phyloP scores from a whole-genome alignment of 2,888 invertebrate genomes.

The Drosophila emarginata region DNA sequence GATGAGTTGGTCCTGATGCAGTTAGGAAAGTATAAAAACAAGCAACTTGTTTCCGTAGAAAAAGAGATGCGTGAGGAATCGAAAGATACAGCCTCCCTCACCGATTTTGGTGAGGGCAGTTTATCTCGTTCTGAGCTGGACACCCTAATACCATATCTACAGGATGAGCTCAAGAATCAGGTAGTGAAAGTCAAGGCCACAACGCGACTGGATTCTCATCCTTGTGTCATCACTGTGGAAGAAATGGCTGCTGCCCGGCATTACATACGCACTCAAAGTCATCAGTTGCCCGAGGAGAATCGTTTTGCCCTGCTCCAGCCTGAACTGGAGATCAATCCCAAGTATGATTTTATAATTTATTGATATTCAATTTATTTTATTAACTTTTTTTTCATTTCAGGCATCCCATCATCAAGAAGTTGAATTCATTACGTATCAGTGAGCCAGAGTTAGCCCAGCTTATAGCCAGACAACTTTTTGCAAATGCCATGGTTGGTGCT shows the following conservation, averaged over 20 bases:
- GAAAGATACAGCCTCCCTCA: conserved; percentile 84
- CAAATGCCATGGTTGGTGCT: conserved; percentile 97
- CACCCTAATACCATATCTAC: conserved; percentile 90
- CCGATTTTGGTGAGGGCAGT: conserved; percentile 86
- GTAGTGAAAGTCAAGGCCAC: conserved; percentile 93
- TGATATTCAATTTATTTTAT: not conserved
- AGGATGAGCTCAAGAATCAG: conserved; percentile 89
- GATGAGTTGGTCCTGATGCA: conserved; percentile 97
- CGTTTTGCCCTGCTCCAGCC: conserved; percentile 94
- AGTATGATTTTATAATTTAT: conserved; percentile 84
- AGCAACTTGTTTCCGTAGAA: conserved; percentile 93
- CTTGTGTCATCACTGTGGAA: conserved; percentile 96
- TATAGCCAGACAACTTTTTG: conserved; percentile 94
- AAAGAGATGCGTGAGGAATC: conserved; percentile 92
- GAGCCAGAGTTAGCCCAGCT: conserved; percentile 93
- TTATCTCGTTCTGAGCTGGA: conserved; percentile 90
- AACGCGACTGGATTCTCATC: conserved; percentile 92
- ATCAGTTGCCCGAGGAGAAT: conserved; percentile 91
- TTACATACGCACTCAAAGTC: conserved; percentile 94
- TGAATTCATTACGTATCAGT: conserved; percentile 88
- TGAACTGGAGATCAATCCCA: conserved; percentile 96
- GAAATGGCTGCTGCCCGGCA: conserved; percentile 99
- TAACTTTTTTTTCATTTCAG: conserved; percentile 82
- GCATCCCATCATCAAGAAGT: conserved; percentile 94
- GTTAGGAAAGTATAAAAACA: conserved; percentile 88